Base-by-base conservation (phyloP, 2,797 vertebrate genomes). In the Meda fulgida region DNA sequence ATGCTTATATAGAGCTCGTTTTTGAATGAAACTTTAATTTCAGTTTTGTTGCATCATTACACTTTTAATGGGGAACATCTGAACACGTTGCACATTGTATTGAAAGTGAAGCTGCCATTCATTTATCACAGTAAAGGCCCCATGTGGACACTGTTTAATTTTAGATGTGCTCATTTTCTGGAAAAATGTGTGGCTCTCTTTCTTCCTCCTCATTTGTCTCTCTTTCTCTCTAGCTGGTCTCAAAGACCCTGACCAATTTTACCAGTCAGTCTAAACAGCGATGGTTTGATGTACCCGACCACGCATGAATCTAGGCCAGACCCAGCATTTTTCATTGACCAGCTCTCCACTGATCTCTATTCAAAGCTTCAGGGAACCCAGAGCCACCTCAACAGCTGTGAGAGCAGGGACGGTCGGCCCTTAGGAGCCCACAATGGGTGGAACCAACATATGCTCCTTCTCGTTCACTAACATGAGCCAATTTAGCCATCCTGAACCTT, bases 391-490 rank as follows among this genome's bases (percentile, higher is more conserved):
- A 80, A 70, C 78, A 81, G 83, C 78, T 67, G 73, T 70, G 55
- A 75, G 78, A 80, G 58, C 71, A 48, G 63, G 58, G 16, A 21
- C 48, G 26, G 58, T 13, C 29, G 34, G 83, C 53, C 83, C 58
- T 38, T 53, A 38, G 36, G 51, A 82, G 31, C 75, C 83, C 73
- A 75, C 75, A 82, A 53, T 82, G 83, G 65, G 79, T 75, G 86
- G 78, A 84, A 72, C 38, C 48, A n/a, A 48, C 86, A 87, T 65
- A 84, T 87, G 86, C 73, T 81, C 46, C 55, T 38, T 82, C 65
- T 31, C 40, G 46, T 81, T 83, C 55, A 70, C 73, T 73, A 80
- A 83, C 78, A 79, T 69, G 10, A 86, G 78, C 43, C 81, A 84
- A 67, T 82, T 65, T 70, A 85, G 51, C 70, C 67, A 53, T 86